Percentiles rank a stretch among this genome's conserved stretches.
Evolutionary conservation across 2,888 invertebrate genomes (phyloP).

Genomic region (Lissocephala sabroskyi): DNA sequence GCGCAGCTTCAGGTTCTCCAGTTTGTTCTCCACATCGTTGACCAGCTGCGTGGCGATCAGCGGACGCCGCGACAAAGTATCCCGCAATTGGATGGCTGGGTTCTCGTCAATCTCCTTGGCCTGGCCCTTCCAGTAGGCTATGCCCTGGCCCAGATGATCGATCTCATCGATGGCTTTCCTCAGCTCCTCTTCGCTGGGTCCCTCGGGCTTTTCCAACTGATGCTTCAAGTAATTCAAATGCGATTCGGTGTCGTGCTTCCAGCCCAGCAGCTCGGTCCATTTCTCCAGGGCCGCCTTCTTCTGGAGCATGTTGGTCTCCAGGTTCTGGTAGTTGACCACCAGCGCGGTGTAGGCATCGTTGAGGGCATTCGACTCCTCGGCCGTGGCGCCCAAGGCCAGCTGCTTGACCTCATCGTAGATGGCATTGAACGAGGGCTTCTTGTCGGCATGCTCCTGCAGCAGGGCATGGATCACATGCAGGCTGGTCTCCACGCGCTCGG

Average conservation of each 20-base stretch:
- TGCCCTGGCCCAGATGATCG: conserved; percentile 78
- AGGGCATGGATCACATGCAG: conserved; percentile 85
- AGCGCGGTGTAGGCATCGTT: conserved; percentile 84
- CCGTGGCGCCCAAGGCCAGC: conserved; percentile 79
- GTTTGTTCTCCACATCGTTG: conserved; percentile 81
- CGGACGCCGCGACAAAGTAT: conserved; percentile 80
- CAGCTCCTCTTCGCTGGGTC: conserved; percentile 81
- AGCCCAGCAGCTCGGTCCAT: conserved; percentile 87
- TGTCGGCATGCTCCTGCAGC: conserved; percentile 88
- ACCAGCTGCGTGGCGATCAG: conserved; percentile 82
- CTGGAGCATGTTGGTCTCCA: conserved; percentile 82
- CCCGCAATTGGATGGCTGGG: conserved; percentile 79
- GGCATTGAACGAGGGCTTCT: conserved; percentile 82
- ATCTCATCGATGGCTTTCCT: conserved; percentile 81
- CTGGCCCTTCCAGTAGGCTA: conserved; percentile 81
- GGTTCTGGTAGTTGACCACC: conserved; percentile 83
- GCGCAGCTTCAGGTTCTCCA: conserved; percentile 79
- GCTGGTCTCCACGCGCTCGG: conserved; percentile 85
- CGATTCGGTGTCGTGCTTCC: conserved; percentile 85
- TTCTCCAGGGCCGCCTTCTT: conserved; percentile 84
- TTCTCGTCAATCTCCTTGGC: conserved; percentile 80
- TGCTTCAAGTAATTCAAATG: conserved; percentile 86
- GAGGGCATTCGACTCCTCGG: conserved; percentile 82
- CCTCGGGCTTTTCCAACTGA: conserved; percentile 81
- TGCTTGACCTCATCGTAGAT: conserved; percentile 89